Evolutionary conservation across 2,888 invertebrate species (phyloP).

Genomic region (Galeruca laticollis): DNA sequence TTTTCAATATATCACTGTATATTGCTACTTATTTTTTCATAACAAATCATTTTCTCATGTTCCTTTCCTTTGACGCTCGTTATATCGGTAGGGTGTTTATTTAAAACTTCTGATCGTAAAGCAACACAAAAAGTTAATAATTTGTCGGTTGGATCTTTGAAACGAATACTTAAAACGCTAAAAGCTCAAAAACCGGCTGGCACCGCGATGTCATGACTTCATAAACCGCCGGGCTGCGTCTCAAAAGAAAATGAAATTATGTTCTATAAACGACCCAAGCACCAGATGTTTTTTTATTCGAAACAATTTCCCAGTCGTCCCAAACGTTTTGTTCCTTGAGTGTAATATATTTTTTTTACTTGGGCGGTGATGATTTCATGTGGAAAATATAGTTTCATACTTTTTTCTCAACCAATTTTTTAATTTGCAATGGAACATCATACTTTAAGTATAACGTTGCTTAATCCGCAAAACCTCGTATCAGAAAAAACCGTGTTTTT

Average conservation of each 20-base stretch:
- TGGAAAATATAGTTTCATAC: not conserved
- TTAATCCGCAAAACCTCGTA: no score
- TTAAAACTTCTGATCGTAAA: slow-evolving; percentile 17
- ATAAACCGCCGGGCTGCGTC: slow-evolving; percentile 10
- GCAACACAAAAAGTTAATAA: slow-evolving; percentile 32
- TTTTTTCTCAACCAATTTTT: no score
- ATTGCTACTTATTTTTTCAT: not conserved
- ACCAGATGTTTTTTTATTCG: slow-evolving; percentile 40
- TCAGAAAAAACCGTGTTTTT: no score
- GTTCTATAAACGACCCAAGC: slow-evolving; percentile 36
- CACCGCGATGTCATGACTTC: slow-evolving; percentile 45
- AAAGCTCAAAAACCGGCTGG: slow-evolving; percentile 49
- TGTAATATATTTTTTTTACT: slow-evolving; percentile 6
- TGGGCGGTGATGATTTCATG: slow-evolving; percentile 6
- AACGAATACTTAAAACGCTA: slow-evolving; percentile 52
- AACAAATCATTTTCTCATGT: not conserved
- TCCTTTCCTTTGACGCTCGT: slow-evolving; percentile 12
- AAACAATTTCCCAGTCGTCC: slow-evolving; percentile 12
- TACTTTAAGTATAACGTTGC: no score
- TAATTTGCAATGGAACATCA: no score
- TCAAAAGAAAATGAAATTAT: slow-evolving; percentile 40
- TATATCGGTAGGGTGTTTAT: slow-evolving; percentile 22
- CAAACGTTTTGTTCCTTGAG: slow-evolving; percentile 1
- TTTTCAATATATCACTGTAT: not conserved
- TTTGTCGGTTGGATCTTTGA: slow-evolving; percentile 51